Conservation (phyloP, 1,140 invertebrate genomes). For the Fopius arisanus region DNA sequence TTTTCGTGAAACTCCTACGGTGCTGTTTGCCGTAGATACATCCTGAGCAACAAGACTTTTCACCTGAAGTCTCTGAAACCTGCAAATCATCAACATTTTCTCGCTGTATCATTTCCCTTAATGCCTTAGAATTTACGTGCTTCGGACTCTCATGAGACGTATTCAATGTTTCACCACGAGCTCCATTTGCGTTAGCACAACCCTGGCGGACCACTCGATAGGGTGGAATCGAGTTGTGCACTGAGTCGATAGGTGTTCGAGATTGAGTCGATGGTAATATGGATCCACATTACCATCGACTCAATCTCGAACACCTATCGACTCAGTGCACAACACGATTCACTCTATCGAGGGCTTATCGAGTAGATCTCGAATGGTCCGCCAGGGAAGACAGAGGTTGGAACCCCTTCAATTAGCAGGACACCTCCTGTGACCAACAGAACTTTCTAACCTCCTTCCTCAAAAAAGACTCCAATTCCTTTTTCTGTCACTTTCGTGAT, state of each 20-base stretch:
- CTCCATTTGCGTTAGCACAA: neutral
- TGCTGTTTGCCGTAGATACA: slow-evolving; percentile 46
- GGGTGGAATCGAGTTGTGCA: too few relatives aligned
- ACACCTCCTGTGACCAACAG: neutral
- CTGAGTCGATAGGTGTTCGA: too few relatives aligned
- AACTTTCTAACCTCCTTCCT: neutral
- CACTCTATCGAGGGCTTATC: too few relatives aligned
- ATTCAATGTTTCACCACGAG: neutral
- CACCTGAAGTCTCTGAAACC: neutral
- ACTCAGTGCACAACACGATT: too few relatives aligned
- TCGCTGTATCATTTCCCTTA: neutral
- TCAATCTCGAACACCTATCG: too few relatives aligned
- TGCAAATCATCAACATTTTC: neutral
- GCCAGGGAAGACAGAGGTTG: neutral
- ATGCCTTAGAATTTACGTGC: neutral
- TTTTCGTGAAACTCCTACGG: slow-evolving; percentile 39
- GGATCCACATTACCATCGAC: too few relatives aligned
- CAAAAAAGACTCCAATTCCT: neutral
- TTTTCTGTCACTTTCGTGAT: slow-evolving; percentile 25
- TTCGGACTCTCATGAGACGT: neutral
- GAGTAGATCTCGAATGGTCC: too few relatives aligned
- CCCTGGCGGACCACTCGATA: too few relatives aligned
- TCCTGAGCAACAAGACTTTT: slow-evolving; percentile 31
- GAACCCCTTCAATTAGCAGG: neutral
- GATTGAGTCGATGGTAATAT: too few relatives aligned